phyloP scores from a whole-genome alignment of 2,888 invertebrate genomes.

The Ceriagrion tenellum region DNA sequence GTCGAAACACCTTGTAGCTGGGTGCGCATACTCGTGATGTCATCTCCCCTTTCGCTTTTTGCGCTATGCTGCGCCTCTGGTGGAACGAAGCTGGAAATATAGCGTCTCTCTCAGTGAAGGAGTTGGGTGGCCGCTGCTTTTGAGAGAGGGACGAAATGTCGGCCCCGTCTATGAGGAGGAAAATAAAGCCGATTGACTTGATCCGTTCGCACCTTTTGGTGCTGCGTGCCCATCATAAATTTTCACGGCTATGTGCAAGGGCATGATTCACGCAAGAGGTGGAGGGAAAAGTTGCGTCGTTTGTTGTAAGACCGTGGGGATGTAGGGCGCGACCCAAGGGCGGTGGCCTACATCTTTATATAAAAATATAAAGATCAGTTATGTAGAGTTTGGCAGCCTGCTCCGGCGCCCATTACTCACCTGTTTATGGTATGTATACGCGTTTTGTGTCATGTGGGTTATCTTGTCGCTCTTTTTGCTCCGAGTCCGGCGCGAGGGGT shows the following conservation, averaged over 20 bases:
- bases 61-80: background rate
- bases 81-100: background rate
- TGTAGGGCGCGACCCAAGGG: background rate
- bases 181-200: background rate
- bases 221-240: background rate
- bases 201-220: background rate
- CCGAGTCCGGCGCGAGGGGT: background rate
- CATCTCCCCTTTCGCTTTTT: constrained; percentile 64
- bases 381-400: background rate
- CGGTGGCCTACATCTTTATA: background rate
- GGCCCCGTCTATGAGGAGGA: background rate
- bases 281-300: background rate
- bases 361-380: background rate
- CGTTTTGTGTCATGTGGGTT: background rate
- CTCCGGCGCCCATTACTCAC: background rate
- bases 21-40: constrained; percentile 55
- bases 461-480: background rate
- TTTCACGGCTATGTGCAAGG: background rate
- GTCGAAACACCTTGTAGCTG: constrained; percentile 46
- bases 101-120: background rate
- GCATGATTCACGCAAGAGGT: background rate
- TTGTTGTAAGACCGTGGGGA: background rate
- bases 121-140: background rate
- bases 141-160: background rate
- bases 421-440: background rate